A percentile compares a stretch with the other conserved stretches of the same genome.
phyloP scores from a whole-genome alignment of 2,113 vertebrate species.

The Turdus rufiventris region DNA sequence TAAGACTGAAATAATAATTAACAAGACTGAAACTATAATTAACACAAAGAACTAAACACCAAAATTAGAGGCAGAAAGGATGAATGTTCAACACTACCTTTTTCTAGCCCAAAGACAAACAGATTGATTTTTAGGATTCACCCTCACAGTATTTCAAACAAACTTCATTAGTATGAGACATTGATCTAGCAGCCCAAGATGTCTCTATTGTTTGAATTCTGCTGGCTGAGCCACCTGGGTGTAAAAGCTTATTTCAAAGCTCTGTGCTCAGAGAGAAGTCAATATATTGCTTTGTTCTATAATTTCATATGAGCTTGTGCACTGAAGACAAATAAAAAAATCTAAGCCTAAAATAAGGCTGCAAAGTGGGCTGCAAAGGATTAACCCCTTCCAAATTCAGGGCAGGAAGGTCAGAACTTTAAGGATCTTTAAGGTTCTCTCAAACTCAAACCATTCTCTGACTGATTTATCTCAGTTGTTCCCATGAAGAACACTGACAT shows the following conservation, averaged over 20 bases:
- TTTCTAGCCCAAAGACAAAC: not conserved
- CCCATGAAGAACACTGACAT: not conserved
- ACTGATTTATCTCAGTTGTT: not conserved
- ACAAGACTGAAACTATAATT: not conserved
- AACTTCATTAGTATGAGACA: constrained; percentile 1
- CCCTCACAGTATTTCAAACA: not conserved
- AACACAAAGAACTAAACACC: not conserved
- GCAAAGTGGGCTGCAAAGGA: not conserved
- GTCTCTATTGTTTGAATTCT: not conserved
- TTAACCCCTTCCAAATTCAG: constrained; percentile 1
- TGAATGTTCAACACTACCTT: not conserved
- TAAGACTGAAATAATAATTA: not conserved
- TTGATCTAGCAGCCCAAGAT: not conserved
- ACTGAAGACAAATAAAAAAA: not conserved
- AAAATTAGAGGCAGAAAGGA: not conserved
- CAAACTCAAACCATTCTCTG: not conserved
- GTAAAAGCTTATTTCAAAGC: not conserved
- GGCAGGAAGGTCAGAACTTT: not conserved
- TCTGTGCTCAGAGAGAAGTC: not conserved
- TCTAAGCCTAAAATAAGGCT: not conserved
- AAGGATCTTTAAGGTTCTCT: not conserved
- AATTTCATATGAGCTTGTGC: not conserved
- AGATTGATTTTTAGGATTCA: not conserved
- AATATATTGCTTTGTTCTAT: not conserved
- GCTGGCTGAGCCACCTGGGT: not conserved